Conservation (phyloP, 2,888 invertebrate genomes). For the Hyposoter dolosus region DNA sequence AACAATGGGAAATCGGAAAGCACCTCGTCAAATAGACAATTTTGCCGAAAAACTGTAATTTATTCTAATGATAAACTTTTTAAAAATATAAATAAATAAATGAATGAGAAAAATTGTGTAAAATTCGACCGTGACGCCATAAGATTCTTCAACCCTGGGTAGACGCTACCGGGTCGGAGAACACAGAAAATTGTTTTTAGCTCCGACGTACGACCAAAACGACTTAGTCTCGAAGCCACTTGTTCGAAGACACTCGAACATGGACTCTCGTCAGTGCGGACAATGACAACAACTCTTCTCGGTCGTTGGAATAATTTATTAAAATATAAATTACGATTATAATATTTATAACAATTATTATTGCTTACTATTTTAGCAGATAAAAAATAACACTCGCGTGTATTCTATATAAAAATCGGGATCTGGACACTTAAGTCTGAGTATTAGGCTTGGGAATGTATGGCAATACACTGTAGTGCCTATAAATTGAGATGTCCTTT, state of each 20-base stretch:
- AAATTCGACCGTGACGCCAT: no score
- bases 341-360: conserved; percentile 40
- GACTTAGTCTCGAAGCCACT: no score
- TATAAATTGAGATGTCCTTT: background rate
- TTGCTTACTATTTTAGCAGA: conserved; percentile 12
- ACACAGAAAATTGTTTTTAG: no score
- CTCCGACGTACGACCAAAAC: no score
- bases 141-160: no score
- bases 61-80: no score
- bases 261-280: background rate
- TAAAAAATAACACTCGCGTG: conserved; percentile 18
- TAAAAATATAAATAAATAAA: no score
- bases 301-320: conserved; percentile 58
- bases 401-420: conserved; percentile 11
- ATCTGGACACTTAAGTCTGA: background rate
- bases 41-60: no score
- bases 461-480: conserved; percentile 3
- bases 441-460: conserved; percentile 43
- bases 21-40: no score
- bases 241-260: background rate
- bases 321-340: conserved; percentile 57
- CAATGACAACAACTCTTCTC: background rate
- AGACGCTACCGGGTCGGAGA: no score
- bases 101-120: no score
- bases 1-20: no score